These are phyloP conservation scores for Microctonus hyperodae DNA, from an alignment of 2,888 invertebrate species.

Conservation along the genomic window DNA sequence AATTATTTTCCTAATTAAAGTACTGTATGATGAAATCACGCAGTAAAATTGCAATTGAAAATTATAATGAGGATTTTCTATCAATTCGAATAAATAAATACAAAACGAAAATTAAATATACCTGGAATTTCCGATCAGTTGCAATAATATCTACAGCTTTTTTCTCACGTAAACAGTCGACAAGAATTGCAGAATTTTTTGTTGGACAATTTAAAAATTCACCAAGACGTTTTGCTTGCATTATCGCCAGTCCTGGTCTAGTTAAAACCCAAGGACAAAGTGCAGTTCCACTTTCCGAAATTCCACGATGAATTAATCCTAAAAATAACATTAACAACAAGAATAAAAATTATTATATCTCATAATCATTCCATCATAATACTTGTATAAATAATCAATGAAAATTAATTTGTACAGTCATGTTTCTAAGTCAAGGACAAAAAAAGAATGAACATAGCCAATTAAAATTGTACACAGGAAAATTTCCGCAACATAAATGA, in stretches of 20 bases:
- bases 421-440: slow-evolving; percentile 15
- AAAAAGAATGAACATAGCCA: no score
- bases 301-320: slow-evolving; percentile 77
- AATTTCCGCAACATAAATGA: neutral
- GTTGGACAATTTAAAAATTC: slow-evolving; percentile 70
- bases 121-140: slow-evolving; percentile 73
- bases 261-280: slow-evolving; percentile 74
- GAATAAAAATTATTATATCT: no score
- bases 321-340: no score
- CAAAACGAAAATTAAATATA: no score
- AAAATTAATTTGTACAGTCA: neutral
- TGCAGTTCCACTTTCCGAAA: slow-evolving; percentile 79
- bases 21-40: neutral
- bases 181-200: slow-evolving; percentile 64
- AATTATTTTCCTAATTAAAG: neutral
- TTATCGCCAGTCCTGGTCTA: slow-evolving; percentile 67
- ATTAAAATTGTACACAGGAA: neutral
- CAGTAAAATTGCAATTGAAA: neutral
- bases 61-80: neutral
- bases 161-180: slow-evolving; percentile 71
- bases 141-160: slow-evolving; percentile 71
- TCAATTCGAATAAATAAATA: neutral
- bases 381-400: neutral
- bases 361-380: neutral
- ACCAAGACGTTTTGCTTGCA: slow-evolving; percentile 70